Evolutionary conservation across 2,888 invertebrate genomes (phyloP).

Genomic region (Tipula vernalis): DNA sequence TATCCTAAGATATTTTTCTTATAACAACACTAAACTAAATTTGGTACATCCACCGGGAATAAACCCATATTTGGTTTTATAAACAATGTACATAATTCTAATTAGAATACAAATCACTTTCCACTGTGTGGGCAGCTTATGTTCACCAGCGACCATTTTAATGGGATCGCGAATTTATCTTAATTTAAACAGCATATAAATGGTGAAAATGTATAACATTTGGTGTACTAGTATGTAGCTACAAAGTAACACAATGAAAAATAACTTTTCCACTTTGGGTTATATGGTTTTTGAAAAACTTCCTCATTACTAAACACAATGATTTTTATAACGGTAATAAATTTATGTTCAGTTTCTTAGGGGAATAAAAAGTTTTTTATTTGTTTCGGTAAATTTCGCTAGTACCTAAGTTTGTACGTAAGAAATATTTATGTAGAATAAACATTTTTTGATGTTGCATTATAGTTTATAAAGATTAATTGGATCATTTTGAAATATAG

Average conservation of each 20-base stretch:
- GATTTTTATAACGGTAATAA: not conserved
- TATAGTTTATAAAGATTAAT: not conserved
- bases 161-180: not conserved
- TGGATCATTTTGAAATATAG: not conserved
- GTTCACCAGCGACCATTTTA: not conserved
- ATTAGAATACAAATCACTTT: not conserved
- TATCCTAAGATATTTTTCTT: not conserved
- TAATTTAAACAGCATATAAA: not conserved
- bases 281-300: not conserved
- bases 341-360: not conserved
- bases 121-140: not conserved
- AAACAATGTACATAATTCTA: not conserved
- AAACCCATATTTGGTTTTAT: not conserved
- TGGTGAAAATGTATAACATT: not conserved
- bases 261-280: not conserved
- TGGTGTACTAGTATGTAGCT: not conserved
- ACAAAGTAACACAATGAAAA: not conserved
- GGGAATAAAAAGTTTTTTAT: not conserved
- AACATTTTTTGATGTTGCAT: not conserved
- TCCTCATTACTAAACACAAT: not conserved
- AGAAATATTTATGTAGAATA: not conserved
- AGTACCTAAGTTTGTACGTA: not conserved
- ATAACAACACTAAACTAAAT: not conserved
- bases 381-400: not conserved
- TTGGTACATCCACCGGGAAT: not conserved